Percentiles rank a stretch among this genome's conserved stretches.
phyloP scores from a whole-genome alignment of 2,888 invertebrate genomes.

The Dione vanillae region DNA sequence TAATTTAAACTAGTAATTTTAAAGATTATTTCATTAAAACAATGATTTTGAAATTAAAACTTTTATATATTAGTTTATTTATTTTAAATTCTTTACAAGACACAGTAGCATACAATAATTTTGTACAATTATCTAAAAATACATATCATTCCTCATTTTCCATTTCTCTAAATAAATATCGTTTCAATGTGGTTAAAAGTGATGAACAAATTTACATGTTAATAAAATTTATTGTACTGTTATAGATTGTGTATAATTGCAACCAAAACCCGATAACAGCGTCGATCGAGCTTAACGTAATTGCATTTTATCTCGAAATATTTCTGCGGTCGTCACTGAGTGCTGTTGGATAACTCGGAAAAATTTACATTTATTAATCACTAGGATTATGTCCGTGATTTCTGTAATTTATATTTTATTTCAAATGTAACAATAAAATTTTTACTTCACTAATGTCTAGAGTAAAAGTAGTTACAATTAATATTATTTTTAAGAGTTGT shows the following conservation, averaged over 20 bases:
- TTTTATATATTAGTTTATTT: too few relatives aligned
- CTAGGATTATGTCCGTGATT: neutral
- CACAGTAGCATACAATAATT: neutral
- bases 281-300: slow-evolving; percentile 24
- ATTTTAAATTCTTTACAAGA: neutral
- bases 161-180: slow-evolving; percentile 22
- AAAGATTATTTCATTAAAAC: too few relatives aligned
- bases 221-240: slow-evolving; percentile 62
- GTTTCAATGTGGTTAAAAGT: slow-evolving; percentile 43
- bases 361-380: slow-evolving; percentile 14
- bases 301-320: slow-evolving; percentile 21
- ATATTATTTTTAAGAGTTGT: too few relatives aligned
- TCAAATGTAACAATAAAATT: too few relatives aligned
- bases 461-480: too few relatives aligned
- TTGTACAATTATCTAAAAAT: neutral
- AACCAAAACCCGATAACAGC: slow-evolving; percentile 49
- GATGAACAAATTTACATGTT: slow-evolving; percentile 75
- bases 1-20: too few relatives aligned
- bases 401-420: neutral
- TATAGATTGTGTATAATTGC: slow-evolving; percentile 58
- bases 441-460: too few relatives aligned
- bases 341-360: slow-evolving; percentile 8
- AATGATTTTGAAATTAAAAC: too few relatives aligned
- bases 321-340: slow-evolving; percentile 15
- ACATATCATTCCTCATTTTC: neutral